Percentiles rank a stretch among this genome's conserved stretches.
These are phyloP conservation scores for Chanos chanos DNA, from an alignment of 2,797 vertebrate species.

Conservation along the genomic window DNA sequence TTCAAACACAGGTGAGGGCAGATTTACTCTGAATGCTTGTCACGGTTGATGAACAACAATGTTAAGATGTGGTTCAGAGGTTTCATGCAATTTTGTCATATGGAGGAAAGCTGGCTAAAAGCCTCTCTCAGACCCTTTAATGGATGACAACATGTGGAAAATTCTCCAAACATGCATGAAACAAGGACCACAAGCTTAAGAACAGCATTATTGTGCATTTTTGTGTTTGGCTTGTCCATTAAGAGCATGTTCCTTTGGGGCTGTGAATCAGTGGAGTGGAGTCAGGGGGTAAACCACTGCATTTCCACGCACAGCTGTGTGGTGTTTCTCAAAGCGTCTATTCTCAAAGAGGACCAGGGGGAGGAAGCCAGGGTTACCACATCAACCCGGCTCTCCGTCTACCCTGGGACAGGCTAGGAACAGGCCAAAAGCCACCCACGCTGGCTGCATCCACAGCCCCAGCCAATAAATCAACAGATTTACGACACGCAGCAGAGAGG, in stretches of 20 bases:
- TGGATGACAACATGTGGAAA: too few relatives aligned
- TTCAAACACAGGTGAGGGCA: too few relatives aligned
- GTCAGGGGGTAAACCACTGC: too few relatives aligned
- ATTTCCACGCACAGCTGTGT: background rate
- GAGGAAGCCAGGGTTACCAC: background rate
- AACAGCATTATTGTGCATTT: background rate
- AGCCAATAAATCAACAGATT: background rate
- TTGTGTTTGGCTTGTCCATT: background rate
- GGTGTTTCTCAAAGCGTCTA: background rate
- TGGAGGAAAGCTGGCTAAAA: too few relatives aligned
- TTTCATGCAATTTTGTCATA: too few relatives aligned
- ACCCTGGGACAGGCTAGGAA: background rate
- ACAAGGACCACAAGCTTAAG: background rate
- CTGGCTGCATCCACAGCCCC: too few relatives aligned
- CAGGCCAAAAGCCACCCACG: background rate
- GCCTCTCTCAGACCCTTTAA: too few relatives aligned
- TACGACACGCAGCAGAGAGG: background rate
- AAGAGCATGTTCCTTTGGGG: constrained; percentile 3
- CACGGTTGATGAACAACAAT: too few relatives aligned
- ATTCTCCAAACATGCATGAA: too few relatives aligned
- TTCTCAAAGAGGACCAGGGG: background rate
- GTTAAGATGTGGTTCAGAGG: too few relatives aligned
- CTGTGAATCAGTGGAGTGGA: background rate
- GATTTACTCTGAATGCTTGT: too few relatives aligned
- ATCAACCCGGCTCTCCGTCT: background rate